Evolutionary conservation across 1,140 invertebrate genomes (phyloP), one percentile per base, ranked within the genome.

Genomic region (Archegozetes longisetosus): DNA sequence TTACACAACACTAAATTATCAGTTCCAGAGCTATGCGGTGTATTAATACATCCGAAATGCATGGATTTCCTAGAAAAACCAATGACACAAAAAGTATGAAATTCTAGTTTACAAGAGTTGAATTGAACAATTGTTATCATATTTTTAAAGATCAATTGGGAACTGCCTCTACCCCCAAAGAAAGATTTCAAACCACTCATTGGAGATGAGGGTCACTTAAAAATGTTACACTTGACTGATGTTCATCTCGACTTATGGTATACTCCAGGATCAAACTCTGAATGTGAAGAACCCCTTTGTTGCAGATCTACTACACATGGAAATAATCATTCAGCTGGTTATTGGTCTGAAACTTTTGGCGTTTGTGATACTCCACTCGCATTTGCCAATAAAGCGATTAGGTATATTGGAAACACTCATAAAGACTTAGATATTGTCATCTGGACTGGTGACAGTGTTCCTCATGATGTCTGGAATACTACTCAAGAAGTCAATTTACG

Each of bases 381-480:
- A 67, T 72, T 80, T 0, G 75, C 84, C 25, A 74, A 80, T 26
- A 77, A 84, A 46, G 68, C 73, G 23, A 62, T 77, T 22, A 63
- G 69, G 20, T 68, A 74, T 46, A 75, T 76, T 40, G 29, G 64
- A n/a, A 58, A 66, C 24, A 62, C 55, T 25, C 68, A 72, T 55
- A 56, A 64, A 27, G 71, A 58, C 71, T 76, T 84, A 55, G 82
- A 86, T 59, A 78, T 80, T 23, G 76, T 92, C 60, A 84, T 88
- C 65, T 88, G 86, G 71, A 88, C 88, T 23, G 88, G 88, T 4
- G 88, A 91, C 67, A 76, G 86, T 2, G 80, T 88, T 51, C 80
- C 86, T 61, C 88, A 93, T 68, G 81, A 83, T 66, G 76, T 88
- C 22, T 92, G 85, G 85, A 80, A 82, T 66, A 88, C 85, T 24